Base-by-base conservation (phyloP, 2,888 invertebrate genomes). In the Mimachlamys varia region DNA sequence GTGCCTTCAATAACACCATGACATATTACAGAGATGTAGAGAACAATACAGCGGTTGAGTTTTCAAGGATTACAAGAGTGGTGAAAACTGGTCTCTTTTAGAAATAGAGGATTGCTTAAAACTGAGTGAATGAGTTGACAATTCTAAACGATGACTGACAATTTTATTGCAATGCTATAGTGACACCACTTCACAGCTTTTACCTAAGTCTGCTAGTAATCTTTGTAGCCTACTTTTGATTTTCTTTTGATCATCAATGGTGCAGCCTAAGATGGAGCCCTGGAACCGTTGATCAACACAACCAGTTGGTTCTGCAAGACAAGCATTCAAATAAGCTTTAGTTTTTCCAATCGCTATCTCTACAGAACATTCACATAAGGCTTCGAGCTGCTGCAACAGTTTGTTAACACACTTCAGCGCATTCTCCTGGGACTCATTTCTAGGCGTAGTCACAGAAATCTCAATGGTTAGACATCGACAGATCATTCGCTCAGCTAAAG, bases 221-320 rank as follows among this genome's bases (percentile, higher is more conserved):
- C 13, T 76, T 76, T 94, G 91, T 12, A 95, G 92, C 89, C 93
- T 92, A 76, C 92, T 93, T 19, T 94, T 89, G 38, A 94, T 92
- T 44, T 95, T 94, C 94, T 97, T 97, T 94, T 97, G 97, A 93
- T 97, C 97, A 92, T 97, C 97, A 15, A 96, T 96, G 12, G 97
- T 96, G 93, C 97, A 97, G 33, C 96, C 96, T 88, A 97, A 95
- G n/a, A 97, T 92, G 87, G 94, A 93, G 27, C 94, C 94, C 92
- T 96, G 96, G 92, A 96, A 97, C 76, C 95, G 94, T 87, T 95
- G 95, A 92, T 97, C 96, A 88, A 97, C 95, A 5, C 96, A 96
- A 33, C 95, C 94, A 7, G 90, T 33, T 4, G 95, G 94, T 90
- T 97, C 97, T 17, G 97, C 95, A 22, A 95, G 93, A 93, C 97